These are phyloP conservation scores for Euplexia lucipara DNA, from an alignment of 2,888 invertebrate species.

Conservation along the genomic window DNA sequence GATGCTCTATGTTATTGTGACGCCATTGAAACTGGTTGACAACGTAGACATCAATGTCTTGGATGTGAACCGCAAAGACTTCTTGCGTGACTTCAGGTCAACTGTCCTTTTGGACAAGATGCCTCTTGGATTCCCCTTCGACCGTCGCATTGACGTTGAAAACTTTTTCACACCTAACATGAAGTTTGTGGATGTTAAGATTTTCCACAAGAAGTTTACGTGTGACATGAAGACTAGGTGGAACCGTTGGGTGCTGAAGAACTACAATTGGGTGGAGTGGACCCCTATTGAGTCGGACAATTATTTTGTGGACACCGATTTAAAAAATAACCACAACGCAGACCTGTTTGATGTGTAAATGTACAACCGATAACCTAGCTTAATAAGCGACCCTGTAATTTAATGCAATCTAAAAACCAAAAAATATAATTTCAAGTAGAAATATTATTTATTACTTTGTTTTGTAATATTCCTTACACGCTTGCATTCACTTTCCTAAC, in stretches of 20 bases:
- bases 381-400: not conserved
- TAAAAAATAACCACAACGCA: slow-evolving; percentile 50
- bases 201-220: slow-evolving; percentile 91
- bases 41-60: slow-evolving; percentile 79
- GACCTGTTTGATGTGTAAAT: slow-evolving; percentile 49
- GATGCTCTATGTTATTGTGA: slow-evolving; percentile 92
- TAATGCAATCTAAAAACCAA: slow-evolving; percentile 32
- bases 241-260: slow-evolving; percentile 81
- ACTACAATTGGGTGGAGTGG: slow-evolving; percentile 78
- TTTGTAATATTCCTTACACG: too few relatives aligned
- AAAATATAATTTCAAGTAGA: slow-evolving; percentile 42
- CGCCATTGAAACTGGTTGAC: slow-evolving; percentile 87
- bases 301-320: slow-evolving; percentile 78
- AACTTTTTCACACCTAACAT: slow-evolving; percentile 93
- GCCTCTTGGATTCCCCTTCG: slow-evolving; percentile 94
- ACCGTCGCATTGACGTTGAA: slow-evolving; percentile 91
- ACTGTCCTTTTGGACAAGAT: slow-evolving; percentile 91
- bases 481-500: too few relatives aligned
- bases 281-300: slow-evolving; percentile 74
- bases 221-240: slow-evolving; percentile 87
- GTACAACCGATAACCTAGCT: not conserved
- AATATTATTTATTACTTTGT: not conserved
- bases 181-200: slow-evolving; percentile 92
- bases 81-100: slow-evolving; percentile 80
- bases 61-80: slow-evolving; percentile 86